Evolutionary conservation across 2,113 vertebrate genomes (phyloP), one percentile per base, ranked within the genome.

Genomic region (Pleuronectes platessa): DNA sequence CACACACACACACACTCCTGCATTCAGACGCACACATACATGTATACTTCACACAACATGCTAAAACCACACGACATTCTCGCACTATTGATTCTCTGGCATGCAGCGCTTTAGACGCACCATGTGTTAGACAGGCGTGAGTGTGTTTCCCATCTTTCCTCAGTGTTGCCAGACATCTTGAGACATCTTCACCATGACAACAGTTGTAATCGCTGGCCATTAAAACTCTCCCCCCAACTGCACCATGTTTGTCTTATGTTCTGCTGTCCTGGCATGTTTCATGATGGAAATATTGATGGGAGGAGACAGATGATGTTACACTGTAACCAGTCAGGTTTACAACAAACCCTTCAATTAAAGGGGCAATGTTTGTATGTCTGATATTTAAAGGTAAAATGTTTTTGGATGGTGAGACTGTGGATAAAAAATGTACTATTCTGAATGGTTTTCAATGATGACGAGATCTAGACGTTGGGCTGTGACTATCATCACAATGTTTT

Each of bases 181-280:
- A 84, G 80, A 81, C 59, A 65, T 81, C 68, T 77, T 89, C 73
- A 76, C 76, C 84, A 86, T 86, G 83, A 86, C 82, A 86, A 84
- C 85, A 61, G 72, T 79, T 74, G 76, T 86, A 84, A 85, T 78
- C 14, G 12, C 69, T 77, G 79, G 76, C 76, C 59, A 58, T 78
- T 76, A 74, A 31, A 83, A 62, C 40, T 59, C 23, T 67, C 61
- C 49, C 62, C 71, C 24, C 71, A 45, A 68, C 40, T 71, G 70
- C 58, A 55, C n/a, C 12, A 14, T 68, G 63, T 61, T 79, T 65
- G 47, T 26, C 53, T 70, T 62, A 21, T 65, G 63, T 60, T 79
- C 47, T 53, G 45, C 53, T 77, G 51, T 70, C 4, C 37, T 66
- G 40, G 40, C 69, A 40, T 74, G 64, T 58, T 67, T 68, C n/a